A percentile compares a stretch with the other conserved stretches of the same genome.
phyloP scores from a whole-genome alignment of 2,797 vertebrate genomes.

The Melanotaenia nigrans region DNA sequence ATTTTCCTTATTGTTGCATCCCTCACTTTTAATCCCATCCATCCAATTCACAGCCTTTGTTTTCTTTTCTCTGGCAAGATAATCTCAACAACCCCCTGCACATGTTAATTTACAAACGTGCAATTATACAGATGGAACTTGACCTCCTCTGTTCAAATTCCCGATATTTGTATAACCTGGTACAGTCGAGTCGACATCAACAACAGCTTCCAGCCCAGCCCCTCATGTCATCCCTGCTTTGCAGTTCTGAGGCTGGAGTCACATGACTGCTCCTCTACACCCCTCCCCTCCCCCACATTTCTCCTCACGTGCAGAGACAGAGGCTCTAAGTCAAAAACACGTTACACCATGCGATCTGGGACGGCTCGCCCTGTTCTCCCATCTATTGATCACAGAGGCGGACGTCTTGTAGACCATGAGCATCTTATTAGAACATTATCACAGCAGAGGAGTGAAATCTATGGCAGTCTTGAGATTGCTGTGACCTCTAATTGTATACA shows the following conservation, averaged over 20 bases:
- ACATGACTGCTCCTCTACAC: conserved; percentile 43
- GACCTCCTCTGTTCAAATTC: background rate
- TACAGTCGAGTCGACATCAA: conserved; percentile 7
- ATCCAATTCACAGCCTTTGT: background rate
- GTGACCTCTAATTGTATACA: background rate
- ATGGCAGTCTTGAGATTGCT: background rate
- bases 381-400: conserved; percentile 40
- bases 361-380: background rate
- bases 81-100: background rate
- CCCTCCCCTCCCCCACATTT: conserved; percentile 23
- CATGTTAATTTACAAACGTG: background rate
- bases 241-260: conserved; percentile 47
- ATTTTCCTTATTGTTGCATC: background rate
- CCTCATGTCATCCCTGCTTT: conserved; percentile 20
- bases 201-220: conserved; percentile 31
- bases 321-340: conserved; percentile 44
- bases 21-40: background rate
- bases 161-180: background rate
- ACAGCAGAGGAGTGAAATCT: background rate
- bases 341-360: conserved; percentile 19
- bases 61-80: conserved; percentile 4
- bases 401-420: conserved; percentile 3
- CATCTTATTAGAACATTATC: conserved; percentile 8
- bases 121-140: background rate
- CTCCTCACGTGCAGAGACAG: conserved; percentile 61